phyloP scores from a whole-genome alignment of 1,140 invertebrate genomes.

The Drosophila grimshawi region DNA sequence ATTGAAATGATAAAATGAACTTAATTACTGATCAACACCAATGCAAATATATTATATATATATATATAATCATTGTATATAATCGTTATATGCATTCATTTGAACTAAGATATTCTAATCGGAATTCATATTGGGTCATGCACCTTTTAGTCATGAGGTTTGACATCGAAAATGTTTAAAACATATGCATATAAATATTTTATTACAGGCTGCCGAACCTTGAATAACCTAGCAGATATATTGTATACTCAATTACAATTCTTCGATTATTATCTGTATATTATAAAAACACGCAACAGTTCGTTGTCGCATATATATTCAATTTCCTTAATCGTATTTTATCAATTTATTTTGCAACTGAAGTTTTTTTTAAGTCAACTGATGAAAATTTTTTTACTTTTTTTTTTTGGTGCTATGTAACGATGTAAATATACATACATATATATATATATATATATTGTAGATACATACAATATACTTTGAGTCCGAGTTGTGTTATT shows the following conservation, averaged over 20 bases:
- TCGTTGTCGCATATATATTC: background rate
- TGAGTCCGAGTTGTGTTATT: too few relatives aligned
- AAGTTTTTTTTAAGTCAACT: background rate
- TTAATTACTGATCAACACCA: slow-evolving; percentile 23
- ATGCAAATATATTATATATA: background rate
- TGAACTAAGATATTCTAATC: slow-evolving; percentile 19
- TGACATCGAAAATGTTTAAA: slow-evolving; percentile 11
- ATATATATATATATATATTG: too few relatives aligned
- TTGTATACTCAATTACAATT: background rate
- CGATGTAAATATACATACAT: too few relatives aligned
- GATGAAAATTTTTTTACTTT: too few relatives aligned
- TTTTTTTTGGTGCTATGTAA: too few relatives aligned
- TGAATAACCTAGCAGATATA: slow-evolving; percentile 3
- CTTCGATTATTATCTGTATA: background rate
- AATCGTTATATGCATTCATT: background rate
- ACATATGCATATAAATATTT: slow-evolving; percentile 7
- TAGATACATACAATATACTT: too few relatives aligned
- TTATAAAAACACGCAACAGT: background rate
- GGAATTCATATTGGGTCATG: slow-evolving; percentile 33
- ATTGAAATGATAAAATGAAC: slow-evolving; percentile 23
- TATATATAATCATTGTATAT: background rate
- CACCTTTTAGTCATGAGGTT: slow-evolving; percentile 35
- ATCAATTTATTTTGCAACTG: slow-evolving; percentile 1
- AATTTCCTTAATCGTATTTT: background rate
- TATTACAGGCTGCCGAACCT: background rate